Evolutionary conservation across 1,140 invertebrate species (phyloP), one percentile per base, ranked within the genome.

Genomic region (Drosophila nikananu): DNA sequence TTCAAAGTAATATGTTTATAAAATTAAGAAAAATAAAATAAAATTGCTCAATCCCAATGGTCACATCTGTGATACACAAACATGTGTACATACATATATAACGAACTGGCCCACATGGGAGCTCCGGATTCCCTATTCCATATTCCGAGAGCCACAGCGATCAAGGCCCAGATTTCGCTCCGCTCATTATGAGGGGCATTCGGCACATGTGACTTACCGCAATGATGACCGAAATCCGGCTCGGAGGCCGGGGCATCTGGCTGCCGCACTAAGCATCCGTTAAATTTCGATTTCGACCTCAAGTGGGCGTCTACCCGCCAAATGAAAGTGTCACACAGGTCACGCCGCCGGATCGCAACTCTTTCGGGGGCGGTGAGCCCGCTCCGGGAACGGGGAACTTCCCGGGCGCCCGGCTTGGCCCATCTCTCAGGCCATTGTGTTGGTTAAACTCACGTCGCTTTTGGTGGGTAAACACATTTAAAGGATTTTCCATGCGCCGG

Each of bases 101-200:
- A 9, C 46, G 10, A 25, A 58, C 15, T 49, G 39, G 35, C 41
- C 42, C 65, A 49, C 13, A 35, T 41, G 42, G 64, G 41, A 27
- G 17, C 41, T 23, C 25, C 61, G 30, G 57, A 37, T 39, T 41
- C 67, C 52, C 42, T 25, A 37, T 55, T 21, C 30, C 13, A 51
- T 15, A 49, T 51, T 71, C 27, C 52, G 19, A 30, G 19, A 32
- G 25, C 42, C 3, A n/a, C 32, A 19, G 21, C n/a, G 19, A 52
- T 51, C 25, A n/a, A 37, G 27, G 37, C 37, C 32, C 23, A 44
- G 62, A 48, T 57, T 37, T 23, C 61, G 81, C 27, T 66, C 55
- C 41, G 76, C 70, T 87, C 86, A 87, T 89, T 90, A 87, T 79
- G 70, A 84, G 84, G 84, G 84, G 84, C 84, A 86, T 87, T 81